phyloP scores from a whole-genome alignment of 2,113 vertebrate species.

The Ctenomys sociabilis region DNA sequence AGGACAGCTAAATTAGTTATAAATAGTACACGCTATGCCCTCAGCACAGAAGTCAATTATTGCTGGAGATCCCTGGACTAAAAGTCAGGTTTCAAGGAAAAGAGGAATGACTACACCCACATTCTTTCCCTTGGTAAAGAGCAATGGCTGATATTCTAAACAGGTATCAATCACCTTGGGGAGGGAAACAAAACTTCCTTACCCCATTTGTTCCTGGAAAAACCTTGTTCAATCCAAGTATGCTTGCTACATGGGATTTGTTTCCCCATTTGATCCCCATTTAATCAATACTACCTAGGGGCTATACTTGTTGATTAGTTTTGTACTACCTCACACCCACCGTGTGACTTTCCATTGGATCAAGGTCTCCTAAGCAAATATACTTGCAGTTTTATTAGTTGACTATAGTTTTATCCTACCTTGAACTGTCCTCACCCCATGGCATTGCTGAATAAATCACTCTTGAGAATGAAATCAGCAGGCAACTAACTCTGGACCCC shows the following conservation, averaged over 20 bases:
- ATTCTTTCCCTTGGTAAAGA: neutral
- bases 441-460: neutral
- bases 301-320: neutral
- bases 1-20: neutral
- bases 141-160: neutral
- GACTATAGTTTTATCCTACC: neutral
- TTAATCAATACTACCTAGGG: neutral
- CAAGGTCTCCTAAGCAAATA: neutral
- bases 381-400: neutral
- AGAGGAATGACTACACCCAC: neutral
- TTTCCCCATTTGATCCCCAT: neutral
- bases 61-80: neutral
- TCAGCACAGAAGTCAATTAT: neutral
- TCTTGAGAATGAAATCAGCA: neutral
- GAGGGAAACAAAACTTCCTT: neutral
- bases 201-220: neutral
- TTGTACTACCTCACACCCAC: neutral
- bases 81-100: neutral
- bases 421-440: neutral
- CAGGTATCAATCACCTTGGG: neutral
- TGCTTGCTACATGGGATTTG: neutral
- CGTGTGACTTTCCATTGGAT: neutral
- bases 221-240: neutral
- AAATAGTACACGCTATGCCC: neutral
- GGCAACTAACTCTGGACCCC: neutral